These are phyloP conservation scores for Cataglyphis albicans DNA, from an alignment of 2,888 invertebrate genomes.

Conservation along the genomic window DNA sequence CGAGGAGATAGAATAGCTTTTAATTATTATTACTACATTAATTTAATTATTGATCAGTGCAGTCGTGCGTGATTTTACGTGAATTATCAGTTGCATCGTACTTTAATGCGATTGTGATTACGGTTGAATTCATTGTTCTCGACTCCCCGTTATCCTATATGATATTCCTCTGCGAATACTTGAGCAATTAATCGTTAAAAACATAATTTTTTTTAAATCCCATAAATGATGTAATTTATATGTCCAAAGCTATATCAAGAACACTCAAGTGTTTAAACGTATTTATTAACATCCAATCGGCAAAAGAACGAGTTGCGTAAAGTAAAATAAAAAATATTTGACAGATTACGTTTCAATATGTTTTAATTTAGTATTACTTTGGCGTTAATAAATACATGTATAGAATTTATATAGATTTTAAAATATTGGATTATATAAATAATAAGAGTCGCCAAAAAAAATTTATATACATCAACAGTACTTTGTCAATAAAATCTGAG, in stretches of 20 bases:
- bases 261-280: not conserved
- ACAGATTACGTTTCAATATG: not conserved
- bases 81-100: constrained; percentile 41
- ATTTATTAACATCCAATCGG: not conserved
- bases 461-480: not conserved
- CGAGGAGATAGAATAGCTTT: constrained; percentile 36
- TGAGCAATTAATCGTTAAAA: not conserved
- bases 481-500: not conserved
- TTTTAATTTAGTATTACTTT: not conserved
- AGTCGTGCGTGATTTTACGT: constrained; percentile 27
- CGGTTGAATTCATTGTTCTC: constrained; percentile 24
- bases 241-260: not conserved
- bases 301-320: not conserved
- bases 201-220: not conserved
- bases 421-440: not conserved
- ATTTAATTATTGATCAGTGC: constrained; percentile 24
- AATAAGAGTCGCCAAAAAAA: not conserved
- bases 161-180: not conserved
- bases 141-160: not conserved
- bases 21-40: constrained; percentile 34
- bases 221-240: not conserved
- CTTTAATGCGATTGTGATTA: constrained; percentile 31
- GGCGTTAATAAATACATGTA: not conserved
- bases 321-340: not conserved
- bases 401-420: not conserved